Conservation (phyloP, 1,140 invertebrate genomes). For the Sinonovacula constricta region DNA sequence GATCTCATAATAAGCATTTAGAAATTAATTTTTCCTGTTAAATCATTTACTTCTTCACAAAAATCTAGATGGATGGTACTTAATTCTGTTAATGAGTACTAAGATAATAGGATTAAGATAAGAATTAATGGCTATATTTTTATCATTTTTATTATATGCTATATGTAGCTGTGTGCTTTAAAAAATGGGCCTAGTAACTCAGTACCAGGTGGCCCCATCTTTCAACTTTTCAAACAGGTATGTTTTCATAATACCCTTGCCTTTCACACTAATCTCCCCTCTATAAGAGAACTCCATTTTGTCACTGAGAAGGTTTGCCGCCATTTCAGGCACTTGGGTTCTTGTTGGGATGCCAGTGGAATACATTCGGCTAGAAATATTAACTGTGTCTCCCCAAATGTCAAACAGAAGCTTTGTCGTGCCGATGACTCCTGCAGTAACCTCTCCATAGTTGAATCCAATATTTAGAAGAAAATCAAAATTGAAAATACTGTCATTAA, state of each 20-base stretch:
- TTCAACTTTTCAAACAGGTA: slow-evolving; percentile 82
- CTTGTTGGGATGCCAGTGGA: slow-evolving; percentile 87
- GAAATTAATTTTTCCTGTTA: no score
- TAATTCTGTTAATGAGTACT: no score
- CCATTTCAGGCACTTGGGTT: slow-evolving; percentile 87
- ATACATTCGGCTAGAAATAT: slow-evolving; percentile 97
- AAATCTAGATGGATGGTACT: no score
- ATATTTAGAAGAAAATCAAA: slow-evolving; percentile 92
- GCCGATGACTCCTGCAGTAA: slow-evolving; percentile 97
- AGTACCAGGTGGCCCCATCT: slow-evolving; percentile 66
- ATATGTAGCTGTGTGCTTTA: no score
- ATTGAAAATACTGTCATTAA: slow-evolving; percentile 93
- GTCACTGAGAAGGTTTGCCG: slow-evolving; percentile 80
- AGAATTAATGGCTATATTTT: no score
- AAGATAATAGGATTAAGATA: no score
- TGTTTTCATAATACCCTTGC: slow-evolving; percentile 80
- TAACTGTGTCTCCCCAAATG: slow-evolving; percentile 99
- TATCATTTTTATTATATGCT: no score
- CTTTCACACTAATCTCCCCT: slow-evolving; percentile 77
- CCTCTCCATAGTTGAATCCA: slow-evolving; percentile 87
- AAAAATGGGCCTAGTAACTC: neutral
- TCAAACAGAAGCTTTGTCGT: slow-evolving; percentile 98
- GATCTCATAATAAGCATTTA: no score
- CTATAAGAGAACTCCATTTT: slow-evolving; percentile 78
- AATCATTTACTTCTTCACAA: no score